These are phyloP conservation scores for Corythaixoides concolor DNA, from an alignment of 2,113 vertebrate genomes.

Conservation along the genomic window DNA sequence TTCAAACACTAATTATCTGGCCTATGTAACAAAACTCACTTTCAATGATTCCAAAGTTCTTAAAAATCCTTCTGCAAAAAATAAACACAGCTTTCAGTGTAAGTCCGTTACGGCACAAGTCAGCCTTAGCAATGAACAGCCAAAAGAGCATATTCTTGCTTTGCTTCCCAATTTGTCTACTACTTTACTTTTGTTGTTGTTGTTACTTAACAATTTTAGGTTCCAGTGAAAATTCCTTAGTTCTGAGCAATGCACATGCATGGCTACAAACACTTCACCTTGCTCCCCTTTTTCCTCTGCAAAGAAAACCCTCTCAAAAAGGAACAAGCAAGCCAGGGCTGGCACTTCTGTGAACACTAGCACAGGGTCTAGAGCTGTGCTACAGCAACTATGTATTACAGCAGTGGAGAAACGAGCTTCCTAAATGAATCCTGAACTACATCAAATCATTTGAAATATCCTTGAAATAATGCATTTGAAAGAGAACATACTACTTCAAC, in stretches of 20 bases:
- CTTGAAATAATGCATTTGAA: neutral
- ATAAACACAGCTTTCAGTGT: neutral
- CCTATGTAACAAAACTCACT: neutral
- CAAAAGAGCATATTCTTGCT: neutral
- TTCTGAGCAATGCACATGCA: neutral
- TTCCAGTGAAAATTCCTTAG: neutral
- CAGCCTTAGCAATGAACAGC: neutral
- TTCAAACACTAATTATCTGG: neutral
- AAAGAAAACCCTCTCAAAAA: neutral
- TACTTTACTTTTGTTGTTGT: neutral
- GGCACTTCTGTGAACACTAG: no score
- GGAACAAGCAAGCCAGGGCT: neutral
- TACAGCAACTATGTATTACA: no score
- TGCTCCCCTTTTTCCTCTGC: neutral
- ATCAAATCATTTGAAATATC: neutral
- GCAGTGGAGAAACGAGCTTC: neutral
- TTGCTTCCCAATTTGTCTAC: neutral
- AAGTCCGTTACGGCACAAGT: neutral
- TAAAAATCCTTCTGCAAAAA: neutral
- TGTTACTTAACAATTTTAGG: neutral
- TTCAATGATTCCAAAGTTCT: neutral
- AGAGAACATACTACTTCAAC: neutral
- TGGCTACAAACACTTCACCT: neutral
- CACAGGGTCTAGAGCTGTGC: neutral
- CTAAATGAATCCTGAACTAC: neutral